These are phyloP conservation scores for Rhynchonycteris naso DNA, from an alignment of 2,797 vertebrate species.

Conservation along the genomic window DNA sequence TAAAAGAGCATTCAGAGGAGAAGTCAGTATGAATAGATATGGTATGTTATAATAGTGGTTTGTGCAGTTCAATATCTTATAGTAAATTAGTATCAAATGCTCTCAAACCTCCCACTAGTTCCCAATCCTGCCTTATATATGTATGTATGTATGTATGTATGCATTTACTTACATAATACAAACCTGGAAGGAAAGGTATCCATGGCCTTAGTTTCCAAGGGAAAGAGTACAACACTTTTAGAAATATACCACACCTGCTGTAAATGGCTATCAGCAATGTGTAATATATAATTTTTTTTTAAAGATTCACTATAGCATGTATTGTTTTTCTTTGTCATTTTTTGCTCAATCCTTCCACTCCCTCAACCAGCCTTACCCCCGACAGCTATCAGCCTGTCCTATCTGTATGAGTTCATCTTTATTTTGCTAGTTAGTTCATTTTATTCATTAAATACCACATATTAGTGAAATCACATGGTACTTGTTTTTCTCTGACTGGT, in stretches of 20 bases:
- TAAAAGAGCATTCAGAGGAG: neutral
- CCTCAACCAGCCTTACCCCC: too few relatives aligned
- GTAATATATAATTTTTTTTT: neutral
- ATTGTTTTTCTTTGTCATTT: too few relatives aligned
- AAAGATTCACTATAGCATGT: too few relatives aligned
- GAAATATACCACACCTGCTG: neutral
- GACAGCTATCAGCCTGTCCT: too few relatives aligned
- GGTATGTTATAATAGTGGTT: neutral
- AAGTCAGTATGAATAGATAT: neutral
- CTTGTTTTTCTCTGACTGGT: too few relatives aligned
- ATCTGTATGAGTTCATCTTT: too few relatives aligned
- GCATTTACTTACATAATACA: neutral
- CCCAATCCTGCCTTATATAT: neutral
- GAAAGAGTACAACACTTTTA: neutral
- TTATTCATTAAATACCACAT: too few relatives aligned
- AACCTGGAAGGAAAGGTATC: neutral
- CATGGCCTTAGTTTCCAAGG: neutral
- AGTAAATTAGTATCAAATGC: neutral
- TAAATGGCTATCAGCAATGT: neutral
- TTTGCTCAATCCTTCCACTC: too few relatives aligned
- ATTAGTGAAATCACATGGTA: too few relatives aligned
- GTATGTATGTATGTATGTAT: neutral
- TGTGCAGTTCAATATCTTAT: neutral
- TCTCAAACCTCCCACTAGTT: neutral
- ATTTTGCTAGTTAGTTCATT: too few relatives aligned